Conservation (phyloP, 2,113 vertebrate species). For the Perognathus longimembris region DNA sequence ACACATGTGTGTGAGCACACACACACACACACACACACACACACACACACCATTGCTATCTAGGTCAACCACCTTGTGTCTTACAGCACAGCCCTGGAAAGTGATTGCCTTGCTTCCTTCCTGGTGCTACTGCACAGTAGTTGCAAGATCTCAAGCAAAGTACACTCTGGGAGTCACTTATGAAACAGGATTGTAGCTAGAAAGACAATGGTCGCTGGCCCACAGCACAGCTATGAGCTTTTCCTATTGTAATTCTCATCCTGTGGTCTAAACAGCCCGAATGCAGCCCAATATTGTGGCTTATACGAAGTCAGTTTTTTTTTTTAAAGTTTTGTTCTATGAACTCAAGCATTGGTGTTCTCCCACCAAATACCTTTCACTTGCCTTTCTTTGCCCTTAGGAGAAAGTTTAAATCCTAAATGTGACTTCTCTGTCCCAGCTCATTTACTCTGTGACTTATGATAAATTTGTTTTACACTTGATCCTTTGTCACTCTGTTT, state of each 20-base stretch:
- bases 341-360: background rate
- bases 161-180: background rate
- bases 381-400: background rate
- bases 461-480: background rate
- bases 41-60: no score
- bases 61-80: background rate
- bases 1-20: no score
- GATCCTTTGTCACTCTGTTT: background rate
- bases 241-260: background rate
- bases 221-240: background rate
- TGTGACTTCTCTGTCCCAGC: background rate
- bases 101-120: background rate
- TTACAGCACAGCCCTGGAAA: background rate
- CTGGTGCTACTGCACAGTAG: background rate
- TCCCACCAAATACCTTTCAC: background rate
- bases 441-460: background rate
- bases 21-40: no score
- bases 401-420: conserved; percentile 6
- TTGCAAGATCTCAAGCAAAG: background rate
- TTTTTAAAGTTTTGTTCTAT: background rate
- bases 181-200: background rate
- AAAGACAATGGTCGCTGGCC: background rate
- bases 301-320: background rate
- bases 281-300: background rate
- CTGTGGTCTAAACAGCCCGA: background rate